These are phyloP conservation scores for Lutraria lutraria DNA, from an alignment of 2,888 invertebrate species.

Conservation along the genomic window DNA sequence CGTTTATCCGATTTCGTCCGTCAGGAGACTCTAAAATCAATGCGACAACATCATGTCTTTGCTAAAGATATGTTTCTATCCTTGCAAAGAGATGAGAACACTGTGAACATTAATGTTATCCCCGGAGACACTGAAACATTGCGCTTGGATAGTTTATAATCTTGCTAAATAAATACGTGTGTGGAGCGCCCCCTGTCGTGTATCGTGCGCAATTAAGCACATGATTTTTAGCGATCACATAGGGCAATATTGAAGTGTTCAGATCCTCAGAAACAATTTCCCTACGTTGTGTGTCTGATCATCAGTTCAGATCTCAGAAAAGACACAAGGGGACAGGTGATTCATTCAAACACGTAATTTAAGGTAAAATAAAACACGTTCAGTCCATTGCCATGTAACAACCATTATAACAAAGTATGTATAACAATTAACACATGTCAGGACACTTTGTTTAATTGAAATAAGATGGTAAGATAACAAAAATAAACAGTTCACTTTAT, in stretches of 20 bases:
- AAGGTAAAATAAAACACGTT: not conserved
- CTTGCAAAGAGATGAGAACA: slow-evolving; percentile 51
- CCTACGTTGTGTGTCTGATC: not conserved
- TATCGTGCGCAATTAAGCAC: slow-evolving; percentile 27
- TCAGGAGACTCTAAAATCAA: slow-evolving; percentile 65
- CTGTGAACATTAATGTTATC: slow-evolving; percentile 24
- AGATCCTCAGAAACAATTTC: not conserved
- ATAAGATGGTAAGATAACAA: not conserved
- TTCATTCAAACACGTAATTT: not conserved
- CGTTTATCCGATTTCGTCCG: slow-evolving; percentile 68
- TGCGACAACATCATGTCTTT: slow-evolving; percentile 54
- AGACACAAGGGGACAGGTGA: not conserved
- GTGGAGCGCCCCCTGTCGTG: slow-evolving; percentile 33
- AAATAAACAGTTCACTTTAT: no score
- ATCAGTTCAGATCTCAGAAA: not conserved
- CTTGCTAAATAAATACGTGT: slow-evolving; percentile 38
- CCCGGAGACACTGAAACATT: slow-evolving; percentile 22
- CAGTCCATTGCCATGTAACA: not conserved
- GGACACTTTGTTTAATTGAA: not conserved
- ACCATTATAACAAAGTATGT: not conserved
- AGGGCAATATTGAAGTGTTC: not conserved
- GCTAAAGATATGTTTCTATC: slow-evolving; percentile 57
- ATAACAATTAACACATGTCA: not conserved
- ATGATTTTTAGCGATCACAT: slow-evolving; percentile 15
- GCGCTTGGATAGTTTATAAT: slow-evolving; percentile 37